phyloP scores from a whole-genome alignment of 30 jellyfish, hydroid and myxozoan genomes.

The Catostylus mosaicus region DNA sequence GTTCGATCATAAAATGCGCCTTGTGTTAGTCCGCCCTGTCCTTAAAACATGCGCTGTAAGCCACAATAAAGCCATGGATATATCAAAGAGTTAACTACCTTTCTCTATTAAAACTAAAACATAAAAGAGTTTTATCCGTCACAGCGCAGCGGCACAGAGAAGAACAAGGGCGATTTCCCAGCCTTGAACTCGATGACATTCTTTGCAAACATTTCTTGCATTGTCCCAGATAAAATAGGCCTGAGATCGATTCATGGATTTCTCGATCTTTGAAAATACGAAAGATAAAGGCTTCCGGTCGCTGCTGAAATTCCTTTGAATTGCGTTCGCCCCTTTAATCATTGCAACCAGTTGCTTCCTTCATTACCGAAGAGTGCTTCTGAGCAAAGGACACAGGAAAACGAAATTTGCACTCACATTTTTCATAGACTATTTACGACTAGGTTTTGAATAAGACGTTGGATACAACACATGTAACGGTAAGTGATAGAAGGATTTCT shows the following conservation, averaged over 20 bases:
- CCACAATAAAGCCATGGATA: conserved; percentile 13
- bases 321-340: conserved; percentile 49
- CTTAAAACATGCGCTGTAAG: not conserved
- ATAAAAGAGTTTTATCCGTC: conserved; percentile 46
- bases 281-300: conserved; percentile 67
- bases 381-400: conserved; percentile 52
- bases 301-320: conserved; percentile 33
- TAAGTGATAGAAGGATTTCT: not conserved
- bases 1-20: no score
- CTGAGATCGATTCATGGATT: conserved; percentile 37
- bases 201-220: conserved; percentile 36
- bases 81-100: conserved; percentile 2
- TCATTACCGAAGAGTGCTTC: conserved; percentile 39
- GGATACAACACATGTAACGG: not conserved
- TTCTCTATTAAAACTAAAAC: not conserved
- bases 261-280: conserved; percentile 25
- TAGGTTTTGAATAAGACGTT: no score
- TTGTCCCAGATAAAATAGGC: conserved; percentile 40
- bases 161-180: conserved; percentile 61
- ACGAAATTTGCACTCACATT: not conserved
- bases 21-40: no score
- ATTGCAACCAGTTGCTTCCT: conserved; percentile 24
- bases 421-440: no score
- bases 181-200: conserved; percentile 66
- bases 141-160: conserved; percentile 75